A percentile compares a stretch with the other conserved stretches of the same genome.
These are phyloP conservation scores for Apotomis turbidana DNA, from an alignment of 2,888 invertebrate genomes.

Conservation along the genomic window DNA sequence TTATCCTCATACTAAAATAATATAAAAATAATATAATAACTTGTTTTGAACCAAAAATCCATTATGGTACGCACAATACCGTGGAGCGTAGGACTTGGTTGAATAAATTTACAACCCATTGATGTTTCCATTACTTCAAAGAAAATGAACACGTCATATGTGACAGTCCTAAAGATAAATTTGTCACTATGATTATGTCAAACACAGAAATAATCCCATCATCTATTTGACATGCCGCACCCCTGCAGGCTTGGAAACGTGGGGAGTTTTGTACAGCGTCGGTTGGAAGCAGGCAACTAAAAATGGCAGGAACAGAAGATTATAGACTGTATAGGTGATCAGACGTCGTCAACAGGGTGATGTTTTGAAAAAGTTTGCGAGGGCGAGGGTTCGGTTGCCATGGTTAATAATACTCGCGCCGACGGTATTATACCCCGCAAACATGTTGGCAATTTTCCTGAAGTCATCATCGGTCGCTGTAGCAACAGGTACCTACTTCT, in stretches of 20 bases:
- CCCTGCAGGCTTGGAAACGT: slow-evolving; percentile 80
- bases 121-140: slow-evolving; percentile 51
- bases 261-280: slow-evolving; percentile 60
- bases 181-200: slow-evolving; percentile 84
- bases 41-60: no score
- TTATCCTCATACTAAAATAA: no score
- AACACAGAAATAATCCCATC: slow-evolving; percentile 84
- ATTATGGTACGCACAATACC: neutral
- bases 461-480: slow-evolving; percentile 55
- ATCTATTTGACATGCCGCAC: slow-evolving; percentile 79
- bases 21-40: no score
- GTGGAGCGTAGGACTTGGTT: neutral
- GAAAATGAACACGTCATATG: slow-evolving; percentile 66
- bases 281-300: slow-evolving; percentile 54
- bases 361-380: slow-evolving; percentile 73
- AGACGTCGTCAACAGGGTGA: slow-evolving; percentile 71
- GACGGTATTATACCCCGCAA: slow-evolving; percentile 58
- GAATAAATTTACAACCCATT: slow-evolving; percentile 7
- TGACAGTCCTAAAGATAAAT: slow-evolving; percentile 78
- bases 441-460: slow-evolving; percentile 59
- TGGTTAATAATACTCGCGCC: slow-evolving; percentile 75
- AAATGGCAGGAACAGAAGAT: slow-evolving; percentile 70
- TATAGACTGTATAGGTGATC: slow-evolving; percentile 80
- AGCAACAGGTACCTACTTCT: slow-evolving; percentile 75
- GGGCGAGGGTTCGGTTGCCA: slow-evolving; percentile 74